Evolutionary conservation across 2,113 vertebrate species (phyloP).

Genomic region (Nothocercus julius): DNA sequence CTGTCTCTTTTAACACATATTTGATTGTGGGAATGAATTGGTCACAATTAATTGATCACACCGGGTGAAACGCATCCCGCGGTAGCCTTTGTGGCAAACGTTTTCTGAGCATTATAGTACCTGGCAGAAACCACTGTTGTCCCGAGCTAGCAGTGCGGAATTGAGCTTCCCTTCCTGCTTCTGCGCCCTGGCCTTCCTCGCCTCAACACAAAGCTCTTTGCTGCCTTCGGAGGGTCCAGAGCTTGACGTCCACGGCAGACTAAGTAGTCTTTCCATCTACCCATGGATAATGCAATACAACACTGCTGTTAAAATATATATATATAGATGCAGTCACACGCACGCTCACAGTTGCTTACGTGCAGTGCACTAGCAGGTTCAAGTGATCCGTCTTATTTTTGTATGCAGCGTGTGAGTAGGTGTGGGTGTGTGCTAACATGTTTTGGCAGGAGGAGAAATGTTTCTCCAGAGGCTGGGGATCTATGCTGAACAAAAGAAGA

Average conservation of each 20-base stretch:
- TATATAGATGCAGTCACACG: neutral
- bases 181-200: neutral
- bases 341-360: neutral
- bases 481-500: neutral
- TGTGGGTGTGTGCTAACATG: slow-evolving; percentile 42
- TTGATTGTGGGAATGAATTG: neutral
- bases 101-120: neutral
- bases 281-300: neutral
- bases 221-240: neutral
- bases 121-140: neutral
- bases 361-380: slow-evolving; percentile 11
- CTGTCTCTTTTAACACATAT: neutral
- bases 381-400: neutral
- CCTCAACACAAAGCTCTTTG: neutral
- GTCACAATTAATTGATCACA: neutral
- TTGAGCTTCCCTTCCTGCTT: neutral
- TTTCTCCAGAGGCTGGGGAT: slow-evolving; percentile 21
- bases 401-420: neutral
- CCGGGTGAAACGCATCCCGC: neutral
- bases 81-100: neutral
- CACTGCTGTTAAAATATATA: neutral
- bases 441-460: slow-evolving; percentile 51
- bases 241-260: neutral
- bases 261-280: neutral
- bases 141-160: neutral